These are phyloP conservation scores for Neoniphon sammara DNA, from an alignment of 2,797 vertebrate species.

Conservation along the genomic window DNA sequence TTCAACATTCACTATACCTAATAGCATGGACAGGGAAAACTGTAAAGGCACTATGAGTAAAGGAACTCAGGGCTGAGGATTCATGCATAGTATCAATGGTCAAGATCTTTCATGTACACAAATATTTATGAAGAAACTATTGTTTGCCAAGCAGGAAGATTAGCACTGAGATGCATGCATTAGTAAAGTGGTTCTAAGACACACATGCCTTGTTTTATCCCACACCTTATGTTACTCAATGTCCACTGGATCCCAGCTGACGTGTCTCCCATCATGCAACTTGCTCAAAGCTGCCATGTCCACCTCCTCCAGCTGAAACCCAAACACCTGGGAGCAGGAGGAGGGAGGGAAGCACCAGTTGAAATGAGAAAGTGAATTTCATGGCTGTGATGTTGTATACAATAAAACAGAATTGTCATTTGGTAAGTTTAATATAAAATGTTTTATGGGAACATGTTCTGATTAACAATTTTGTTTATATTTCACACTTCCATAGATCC, in stretches of 20 bases:
- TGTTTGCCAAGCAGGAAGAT: neutral
- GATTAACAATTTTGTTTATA: neutral
- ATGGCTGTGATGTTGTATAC: neutral
- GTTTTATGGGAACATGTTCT: neutral
- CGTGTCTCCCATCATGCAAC: slow-evolving; percentile 83
- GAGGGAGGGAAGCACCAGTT: neutral
- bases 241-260: slow-evolving; percentile 82
- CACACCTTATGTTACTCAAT: slow-evolving; percentile 39
- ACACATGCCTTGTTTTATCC: slow-evolving; percentile 53
- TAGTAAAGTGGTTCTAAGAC: neutral
- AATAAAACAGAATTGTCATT: neutral
- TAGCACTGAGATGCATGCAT: neutral
- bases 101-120: too few species aligned
- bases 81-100: too few species aligned
- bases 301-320: slow-evolving; percentile 76
- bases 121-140: neutral
- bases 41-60: too few species aligned
- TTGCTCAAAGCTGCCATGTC: slow-evolving; percentile 78
- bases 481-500: neutral
- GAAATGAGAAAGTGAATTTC: neutral
- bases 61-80: too few species aligned
- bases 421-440: too few species aligned
- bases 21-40: too few species aligned
- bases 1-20: too few species aligned
- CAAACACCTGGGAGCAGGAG: slow-evolving; percentile 76